Evolutionary conservation across 2,888 invertebrate species (phyloP).

Genomic region (Oscheius onirici): DNA sequence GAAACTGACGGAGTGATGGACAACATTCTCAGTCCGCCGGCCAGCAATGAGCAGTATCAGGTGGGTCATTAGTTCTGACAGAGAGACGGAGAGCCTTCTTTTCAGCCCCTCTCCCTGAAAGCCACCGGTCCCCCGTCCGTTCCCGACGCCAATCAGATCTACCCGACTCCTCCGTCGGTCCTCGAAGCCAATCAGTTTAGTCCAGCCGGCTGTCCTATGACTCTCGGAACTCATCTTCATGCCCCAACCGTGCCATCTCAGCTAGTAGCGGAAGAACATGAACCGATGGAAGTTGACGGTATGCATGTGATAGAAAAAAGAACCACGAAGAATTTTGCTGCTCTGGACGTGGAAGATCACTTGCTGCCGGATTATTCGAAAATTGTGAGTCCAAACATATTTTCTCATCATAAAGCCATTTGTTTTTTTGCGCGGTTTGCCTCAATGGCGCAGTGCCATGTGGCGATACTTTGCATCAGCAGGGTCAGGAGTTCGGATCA

Average conservation of each 20-base stretch:
- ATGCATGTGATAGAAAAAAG: neutral
- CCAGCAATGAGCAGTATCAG: conserved; percentile 54
- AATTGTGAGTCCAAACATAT: too few relatives aligned
- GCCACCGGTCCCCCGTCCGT: conserved; percentile 44
- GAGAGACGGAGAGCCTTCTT: too few relatives aligned
- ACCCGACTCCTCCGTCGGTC: conserved; percentile 69
- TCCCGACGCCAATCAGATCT: conserved; percentile 59
- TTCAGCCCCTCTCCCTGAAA: conserved; percentile 10
- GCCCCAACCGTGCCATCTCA: conserved; percentile 2
- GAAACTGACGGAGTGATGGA: conserved; percentile 29
- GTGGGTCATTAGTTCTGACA: conserved; percentile 2
- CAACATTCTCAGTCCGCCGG: conserved; percentile 66
- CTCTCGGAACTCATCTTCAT: conserved; percentile 21
- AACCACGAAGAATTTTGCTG: neutral
- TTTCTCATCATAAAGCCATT: too few relatives aligned
- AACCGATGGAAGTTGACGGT: neutral
- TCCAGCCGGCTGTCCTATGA: conserved; percentile 38
- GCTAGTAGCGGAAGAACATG: neutral
- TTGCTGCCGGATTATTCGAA: neutral
- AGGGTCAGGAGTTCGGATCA: too few relatives aligned
- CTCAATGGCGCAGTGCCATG: too few relatives aligned
- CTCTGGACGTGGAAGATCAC: neutral
- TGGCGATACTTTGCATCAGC: too few relatives aligned
- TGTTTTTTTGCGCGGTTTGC: too few relatives aligned
- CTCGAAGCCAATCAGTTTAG: conserved; percentile 41